Percentiles rank a stretch among this genome's conserved stretches.
phyloP scores from a whole-genome alignment of 2,797 vertebrate species.

The Sebastes ruberrimus region DNA sequence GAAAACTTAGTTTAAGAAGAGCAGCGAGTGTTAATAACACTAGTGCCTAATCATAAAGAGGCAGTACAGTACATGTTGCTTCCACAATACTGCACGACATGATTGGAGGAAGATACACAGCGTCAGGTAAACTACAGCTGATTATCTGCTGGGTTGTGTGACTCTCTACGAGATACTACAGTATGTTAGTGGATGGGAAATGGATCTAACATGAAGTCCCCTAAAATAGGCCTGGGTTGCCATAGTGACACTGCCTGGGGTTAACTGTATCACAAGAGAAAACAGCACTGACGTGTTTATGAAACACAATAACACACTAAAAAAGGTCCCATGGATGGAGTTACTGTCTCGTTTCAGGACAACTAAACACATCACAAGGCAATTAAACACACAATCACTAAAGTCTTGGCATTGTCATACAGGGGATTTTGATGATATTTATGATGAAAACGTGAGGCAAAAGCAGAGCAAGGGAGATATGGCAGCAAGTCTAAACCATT shows the following conservation, averaged over 20 bases:
- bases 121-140: conserved; percentile 15
- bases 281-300: conserved; percentile 49
- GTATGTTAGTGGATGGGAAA: conserved; percentile 23
- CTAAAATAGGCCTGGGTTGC: conserved; percentile 54
- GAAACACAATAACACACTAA: conserved; percentile 42
- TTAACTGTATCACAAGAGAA: conserved; percentile 25
- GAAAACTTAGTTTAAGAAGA: not conserved
- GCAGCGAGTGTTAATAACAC: conserved; percentile 13
- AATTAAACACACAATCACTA: conserved; percentile 27
- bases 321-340: conserved; percentile 19
- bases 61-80: conserved; percentile 21
- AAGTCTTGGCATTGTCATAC: conserved; percentile 6
- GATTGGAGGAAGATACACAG: conserved; percentile 21
- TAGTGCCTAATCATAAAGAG: not conserved
- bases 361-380: conserved; percentile 25
- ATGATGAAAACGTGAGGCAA: not conserved
- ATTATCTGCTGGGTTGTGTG: conserved; percentile 11
- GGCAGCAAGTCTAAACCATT: not conserved
- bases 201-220: conserved; percentile 34
- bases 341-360: conserved; percentile 31
- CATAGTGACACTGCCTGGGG: conserved; percentile 53
- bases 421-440: conserved; percentile 6
- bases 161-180: conserved; percentile 3
- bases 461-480: not conserved
- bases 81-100: conserved; percentile 6